Evolutionary conservation across 1,140 invertebrate species (phyloP).

Genomic region (Babylonia areolata): DNA sequence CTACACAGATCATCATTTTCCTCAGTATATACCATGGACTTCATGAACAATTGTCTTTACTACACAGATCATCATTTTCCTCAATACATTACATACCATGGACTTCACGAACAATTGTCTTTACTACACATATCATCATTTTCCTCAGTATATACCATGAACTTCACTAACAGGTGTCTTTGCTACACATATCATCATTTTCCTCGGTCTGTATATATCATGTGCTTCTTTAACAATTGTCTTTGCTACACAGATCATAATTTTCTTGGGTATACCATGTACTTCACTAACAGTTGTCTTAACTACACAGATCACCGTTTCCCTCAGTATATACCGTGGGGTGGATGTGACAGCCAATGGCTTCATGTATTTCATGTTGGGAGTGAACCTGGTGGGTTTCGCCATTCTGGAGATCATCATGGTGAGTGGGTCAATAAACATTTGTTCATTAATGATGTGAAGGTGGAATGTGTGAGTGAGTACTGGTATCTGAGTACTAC

Average conservation of each 20-base stretch:
- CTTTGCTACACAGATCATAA: too few relatives aligned
- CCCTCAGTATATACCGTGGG: conserved; percentile 60
- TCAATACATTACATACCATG: conserved; percentile 46
- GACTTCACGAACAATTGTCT: conserved; percentile 61
- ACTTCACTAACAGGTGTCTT: too few relatives aligned
- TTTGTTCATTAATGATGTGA: too few relatives aligned
- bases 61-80: too few relatives aligned
- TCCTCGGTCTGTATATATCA: too few relatives aligned
- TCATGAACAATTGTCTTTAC: too few relatives aligned
- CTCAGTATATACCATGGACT: conserved; percentile 62
- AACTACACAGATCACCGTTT: conserved; percentile 55
- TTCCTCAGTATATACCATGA: conserved; percentile 60
- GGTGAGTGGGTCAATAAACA: conserved; percentile 60
- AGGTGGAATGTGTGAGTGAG: too few relatives aligned
- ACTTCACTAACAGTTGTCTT: conserved; percentile 61
- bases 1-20: conserved; percentile 56
- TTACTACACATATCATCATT: conserved; percentile 55
- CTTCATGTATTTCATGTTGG: conserved; percentile 62
- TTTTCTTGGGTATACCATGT: conserved; percentile 44
- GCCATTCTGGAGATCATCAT: conserved; percentile 58
- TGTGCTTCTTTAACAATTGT: too few relatives aligned
- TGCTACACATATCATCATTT: too few relatives aligned
- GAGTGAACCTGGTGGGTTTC: conserved; percentile 59
- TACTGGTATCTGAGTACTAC: too few relatives aligned
- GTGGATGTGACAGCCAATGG: conserved; percentile 45